Conservation (phyloP, 2,888 invertebrate species). For the Diarsia dahlii region DNA sequence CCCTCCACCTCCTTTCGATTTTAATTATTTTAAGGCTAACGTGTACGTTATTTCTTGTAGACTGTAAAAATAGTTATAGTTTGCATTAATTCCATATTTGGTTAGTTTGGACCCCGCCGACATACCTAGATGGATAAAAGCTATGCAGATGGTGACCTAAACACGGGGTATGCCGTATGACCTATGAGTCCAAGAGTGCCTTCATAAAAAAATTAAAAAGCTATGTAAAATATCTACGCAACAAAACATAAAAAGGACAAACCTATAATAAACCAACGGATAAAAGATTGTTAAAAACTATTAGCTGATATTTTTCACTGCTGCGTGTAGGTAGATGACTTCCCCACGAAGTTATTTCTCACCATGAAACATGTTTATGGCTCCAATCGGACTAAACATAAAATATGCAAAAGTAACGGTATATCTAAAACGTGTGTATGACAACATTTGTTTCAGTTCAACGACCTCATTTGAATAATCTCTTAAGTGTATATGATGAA, state of each 20-base stretch:
- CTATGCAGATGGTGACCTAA: too few species aligned
- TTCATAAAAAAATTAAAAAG: too few species aligned
- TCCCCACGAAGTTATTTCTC: constrained; percentile 24
- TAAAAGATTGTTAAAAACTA: too few species aligned
- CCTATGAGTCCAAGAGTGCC: too few species aligned
- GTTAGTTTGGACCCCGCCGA: too few species aligned
- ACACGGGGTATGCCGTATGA: too few species aligned
- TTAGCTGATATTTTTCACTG: not conserved
- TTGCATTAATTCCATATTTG: too few species aligned
- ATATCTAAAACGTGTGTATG: constrained; percentile 32
- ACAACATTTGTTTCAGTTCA: constrained; percentile 50
- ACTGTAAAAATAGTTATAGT: not conserved
- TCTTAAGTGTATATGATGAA: constrained; percentile 23
- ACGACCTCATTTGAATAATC: constrained; percentile 59
- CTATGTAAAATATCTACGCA: too few species aligned
- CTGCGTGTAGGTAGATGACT: constrained; percentile 3
- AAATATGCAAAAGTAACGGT: constrained; percentile 29
- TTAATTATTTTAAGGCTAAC: not conserved
- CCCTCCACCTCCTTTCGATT: not conserved
- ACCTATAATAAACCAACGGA: too few species aligned
- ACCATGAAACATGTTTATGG: constrained; percentile 29
- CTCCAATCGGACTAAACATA: constrained; percentile 1
- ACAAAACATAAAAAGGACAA: too few species aligned
- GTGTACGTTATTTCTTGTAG: not conserved
- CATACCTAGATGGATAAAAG: too few species aligned